These are phyloP conservation scores for Prorops nasuta DNA, from an alignment of 1,140 invertebrate genomes.

Conservation along the genomic window DNA sequence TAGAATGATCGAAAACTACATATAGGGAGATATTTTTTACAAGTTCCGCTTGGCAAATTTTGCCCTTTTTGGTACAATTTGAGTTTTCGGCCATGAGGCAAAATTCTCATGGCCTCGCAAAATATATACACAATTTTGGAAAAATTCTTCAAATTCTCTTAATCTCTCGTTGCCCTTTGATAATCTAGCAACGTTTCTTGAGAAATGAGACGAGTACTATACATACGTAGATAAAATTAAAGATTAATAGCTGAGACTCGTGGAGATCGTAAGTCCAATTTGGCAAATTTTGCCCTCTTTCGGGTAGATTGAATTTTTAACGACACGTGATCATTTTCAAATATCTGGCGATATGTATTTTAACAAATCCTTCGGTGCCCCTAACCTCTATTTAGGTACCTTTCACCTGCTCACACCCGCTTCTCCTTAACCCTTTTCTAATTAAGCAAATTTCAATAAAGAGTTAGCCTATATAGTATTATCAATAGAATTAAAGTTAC, in stretches of 20 bases:
- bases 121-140: background rate
- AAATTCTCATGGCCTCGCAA: background rate
- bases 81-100: background rate
- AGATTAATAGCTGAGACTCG: background rate
- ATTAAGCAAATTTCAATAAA: too few species aligned
- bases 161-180: background rate
- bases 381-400: too few species aligned
- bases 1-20: too few species aligned
- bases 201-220: background rate
- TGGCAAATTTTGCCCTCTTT: too few species aligned
- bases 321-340: conserved; percentile 16
- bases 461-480: too few species aligned
- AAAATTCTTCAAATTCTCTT: background rate
- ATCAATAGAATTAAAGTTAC: too few species aligned
- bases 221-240: background rate
- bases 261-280: conserved; percentile 9
- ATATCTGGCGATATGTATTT: conserved; percentile 15
- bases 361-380: background rate
- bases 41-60: background rate
- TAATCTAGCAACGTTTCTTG: background rate
- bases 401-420: too few species aligned
- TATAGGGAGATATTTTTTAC: too few species aligned
- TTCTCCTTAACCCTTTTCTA: too few species aligned
- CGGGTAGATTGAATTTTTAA: conserved; percentile 1
- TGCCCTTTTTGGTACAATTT: background rate